Evolutionary conservation across 2,113 vertebrate genomes (phyloP).

Genomic region (Passer domesticus): DNA sequence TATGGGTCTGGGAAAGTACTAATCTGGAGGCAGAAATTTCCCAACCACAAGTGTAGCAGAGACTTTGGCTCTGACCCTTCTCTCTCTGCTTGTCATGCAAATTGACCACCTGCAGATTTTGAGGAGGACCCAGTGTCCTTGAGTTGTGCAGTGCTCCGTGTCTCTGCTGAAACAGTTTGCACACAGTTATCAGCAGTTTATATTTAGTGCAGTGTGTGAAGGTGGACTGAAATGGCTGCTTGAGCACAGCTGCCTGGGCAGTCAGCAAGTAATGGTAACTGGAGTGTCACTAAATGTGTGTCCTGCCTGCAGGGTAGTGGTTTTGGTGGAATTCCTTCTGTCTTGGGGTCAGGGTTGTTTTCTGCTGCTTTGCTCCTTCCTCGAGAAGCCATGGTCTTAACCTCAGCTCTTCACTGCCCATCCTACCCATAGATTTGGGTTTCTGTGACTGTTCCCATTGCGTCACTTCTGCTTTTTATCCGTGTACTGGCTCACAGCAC

Average conservation of each 20-base stretch:
- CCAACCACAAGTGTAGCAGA: not conserved
- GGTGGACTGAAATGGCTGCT: not conserved
- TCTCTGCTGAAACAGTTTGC: not conserved
- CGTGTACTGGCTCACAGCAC: not conserved
- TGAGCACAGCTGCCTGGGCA: not conserved
- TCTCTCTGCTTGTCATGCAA: not conserved
- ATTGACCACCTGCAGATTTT: not conserved
- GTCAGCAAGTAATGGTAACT: not conserved
- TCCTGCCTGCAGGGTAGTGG: not conserved
- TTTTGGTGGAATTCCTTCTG: not conserved
- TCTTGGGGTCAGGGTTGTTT: not conserved
- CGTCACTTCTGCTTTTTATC: constrained; percentile 33
- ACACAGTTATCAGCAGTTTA: not conserved
- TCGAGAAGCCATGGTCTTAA: not conserved
- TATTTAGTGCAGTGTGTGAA: not conserved
- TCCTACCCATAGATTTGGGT: not conserved
- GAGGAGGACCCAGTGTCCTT: not conserved
- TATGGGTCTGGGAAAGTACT: not conserved
- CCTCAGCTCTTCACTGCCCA: not conserved
- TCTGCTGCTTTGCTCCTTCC: not conserved
- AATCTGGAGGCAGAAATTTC: not conserved
- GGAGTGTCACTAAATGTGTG: not conserved
- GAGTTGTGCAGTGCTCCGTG: not conserved
- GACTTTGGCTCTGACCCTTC: not conserved
- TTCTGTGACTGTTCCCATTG: not conserved